Conservation (phyloP, 2,113 vertebrate species). For the Procavia capensis region DNA sequence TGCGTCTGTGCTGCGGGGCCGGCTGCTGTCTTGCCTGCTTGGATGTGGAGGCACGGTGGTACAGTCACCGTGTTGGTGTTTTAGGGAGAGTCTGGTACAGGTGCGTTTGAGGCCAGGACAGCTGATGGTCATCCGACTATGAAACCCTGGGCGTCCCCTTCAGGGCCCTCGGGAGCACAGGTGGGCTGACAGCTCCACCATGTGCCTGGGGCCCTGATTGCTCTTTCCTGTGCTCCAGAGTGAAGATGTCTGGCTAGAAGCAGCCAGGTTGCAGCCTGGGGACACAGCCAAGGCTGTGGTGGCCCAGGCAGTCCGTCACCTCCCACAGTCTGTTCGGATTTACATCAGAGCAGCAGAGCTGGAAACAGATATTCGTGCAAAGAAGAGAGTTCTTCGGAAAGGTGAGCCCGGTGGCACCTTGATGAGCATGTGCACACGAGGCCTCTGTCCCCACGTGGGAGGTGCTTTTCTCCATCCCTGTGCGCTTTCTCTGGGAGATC, state of each 20-base stretch:
- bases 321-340: constrained; percentile 97
- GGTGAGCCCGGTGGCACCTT: constrained; percentile 84
- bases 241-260: constrained; percentile 99
- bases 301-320: constrained; percentile 97
- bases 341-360: constrained; percentile 98
- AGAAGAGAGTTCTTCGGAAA: constrained; percentile 98
- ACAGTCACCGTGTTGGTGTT: rapidly evolving
- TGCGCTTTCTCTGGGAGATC: not conserved
- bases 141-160: no score
- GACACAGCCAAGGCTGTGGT: constrained; percentile 98
- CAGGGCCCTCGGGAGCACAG: rapidly evolving
- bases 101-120: not conserved
- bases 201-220: not conserved
- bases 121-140: not conserved
- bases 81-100: not conserved
- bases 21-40: not conserved
- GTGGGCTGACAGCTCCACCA: no score
- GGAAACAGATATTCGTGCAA: constrained; percentile 97
- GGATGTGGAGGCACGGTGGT: not conserved
- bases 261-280: constrained; percentile 96
- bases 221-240: constrained; percentile 87
- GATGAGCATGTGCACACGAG: rapidly evolving
- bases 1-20: no score
- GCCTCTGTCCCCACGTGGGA: rapidly evolving
- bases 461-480: not conserved